Evolutionary conservation across 2,888 invertebrate species (phyloP), one percentile per base, ranked within the genome.

Genomic region (Oscheius onirici): DNA sequence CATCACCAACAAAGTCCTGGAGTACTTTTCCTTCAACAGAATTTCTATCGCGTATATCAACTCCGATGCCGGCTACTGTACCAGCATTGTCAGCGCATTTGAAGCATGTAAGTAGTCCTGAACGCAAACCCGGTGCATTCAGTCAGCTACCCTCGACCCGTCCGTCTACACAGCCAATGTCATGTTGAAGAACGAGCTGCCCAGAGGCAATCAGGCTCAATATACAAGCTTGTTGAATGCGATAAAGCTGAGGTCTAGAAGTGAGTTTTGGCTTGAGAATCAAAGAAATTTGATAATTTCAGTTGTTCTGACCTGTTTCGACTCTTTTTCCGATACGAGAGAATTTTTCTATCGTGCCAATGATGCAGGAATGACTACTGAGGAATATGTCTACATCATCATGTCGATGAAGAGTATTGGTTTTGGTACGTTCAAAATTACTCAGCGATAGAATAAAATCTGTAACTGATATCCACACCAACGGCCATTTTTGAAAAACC

Each of bases 301-400:
- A 78, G 78, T 80, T 46, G 60, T 80, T 10, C 24, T 80, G 3
- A 20, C 76, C 3, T 80, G 80, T 58, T 81, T 80, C 20, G 81
- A 81, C 51, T 69, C 73, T 22, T 46, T 52, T 20, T 46, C 60
- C n/a, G 68, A 74, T 41, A 49, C 58, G 17, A 71, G 80, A 22
- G 66, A 58, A 20, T 80, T 81, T 28, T 26, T 60, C 43, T 60
- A 41, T n/a, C 40, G 60, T 20, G 60, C 24, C 3, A 43, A 60
- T 20, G 60, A 60, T n/a, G 41, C 15, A 10, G 17, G 20, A 0
- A 60, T 60, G 60, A 44, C 43, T 10, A 60, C 43, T 2, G 60
- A 60, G 8, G 60, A 60, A 60, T 60, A 43, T 24, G 60, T 60
- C 44, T 60, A 43, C 26, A 41, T 60, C 2, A 44, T 44, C 8